Evolutionary conservation across 2,113 vertebrate genomes (phyloP).

Genomic region (Lophochroa leadbeateri): DNA sequence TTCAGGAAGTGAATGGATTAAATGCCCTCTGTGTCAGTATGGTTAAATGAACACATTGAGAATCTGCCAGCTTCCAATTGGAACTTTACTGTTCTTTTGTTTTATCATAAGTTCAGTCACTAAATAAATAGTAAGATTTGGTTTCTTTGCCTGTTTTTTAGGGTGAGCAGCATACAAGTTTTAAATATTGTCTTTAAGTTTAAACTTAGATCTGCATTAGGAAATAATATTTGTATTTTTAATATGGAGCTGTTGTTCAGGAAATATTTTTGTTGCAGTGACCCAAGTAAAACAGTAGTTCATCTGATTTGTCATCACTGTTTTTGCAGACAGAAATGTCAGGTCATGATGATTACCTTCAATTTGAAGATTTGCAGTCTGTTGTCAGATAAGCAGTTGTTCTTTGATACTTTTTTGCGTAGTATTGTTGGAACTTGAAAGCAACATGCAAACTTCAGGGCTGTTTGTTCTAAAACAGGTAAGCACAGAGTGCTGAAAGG

Average conservation of each 20-base stretch:
- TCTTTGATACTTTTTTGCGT: neutral
- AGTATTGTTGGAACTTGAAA: neutral
- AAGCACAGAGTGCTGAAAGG: neutral
- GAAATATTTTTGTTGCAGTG: neutral
- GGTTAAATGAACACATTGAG: neutral
- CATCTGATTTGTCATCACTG: neutral
- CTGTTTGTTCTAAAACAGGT: neutral
- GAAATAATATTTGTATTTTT: neutral
- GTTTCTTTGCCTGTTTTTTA: neutral
- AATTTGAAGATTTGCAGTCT: neutral
- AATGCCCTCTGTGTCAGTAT: neutral
- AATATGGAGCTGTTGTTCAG: neutral
- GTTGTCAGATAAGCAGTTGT: neutral
- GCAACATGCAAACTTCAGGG: neutral
- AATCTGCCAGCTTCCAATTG: neutral
- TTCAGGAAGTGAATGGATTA: neutral
- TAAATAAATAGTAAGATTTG: neutral
- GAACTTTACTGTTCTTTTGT: neutral
- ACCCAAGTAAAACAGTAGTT: neutral
- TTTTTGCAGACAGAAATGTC: neutral
- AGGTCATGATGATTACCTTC: neutral
- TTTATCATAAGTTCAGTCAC: neutral
- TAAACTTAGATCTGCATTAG: neutral
- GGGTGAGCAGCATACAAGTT: neutral
- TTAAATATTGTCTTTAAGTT: neutral